Base-by-base conservation (phyloP, 2,888 invertebrate genomes). In the Scaptomyza parva region DNA sequence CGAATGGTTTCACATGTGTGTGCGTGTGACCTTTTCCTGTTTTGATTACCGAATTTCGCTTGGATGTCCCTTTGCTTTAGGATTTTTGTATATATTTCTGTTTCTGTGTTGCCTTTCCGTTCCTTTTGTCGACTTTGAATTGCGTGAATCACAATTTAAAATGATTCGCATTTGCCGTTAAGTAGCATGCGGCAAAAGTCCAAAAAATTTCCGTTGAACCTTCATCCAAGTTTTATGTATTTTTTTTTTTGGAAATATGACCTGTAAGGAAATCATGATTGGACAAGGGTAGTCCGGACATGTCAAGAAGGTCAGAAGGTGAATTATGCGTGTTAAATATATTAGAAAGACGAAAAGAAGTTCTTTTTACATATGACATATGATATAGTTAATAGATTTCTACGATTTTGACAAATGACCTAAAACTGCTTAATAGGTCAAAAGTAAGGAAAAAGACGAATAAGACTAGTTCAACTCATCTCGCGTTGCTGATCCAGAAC, bases 81-180 rank as follows among this genome's bases (percentile, higher is more conserved):
- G n/a, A n/a, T n/a, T n/a, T n/a, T n/a, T n/a, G n/a, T n/a, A n/a
- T n/a, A n/a, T n/a, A n/a, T n/a, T n/a, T n/a, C n/a, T n/a, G n/a
- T 48, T 50, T 47, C 20, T 5, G 14, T 28, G 39, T 33, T 26
- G 48, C 20, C 12, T 30, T 39, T 45, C 9, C 20, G 12, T 55
- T 47, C 55, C 17, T 9, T 30, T 48, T 43, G 39, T 44, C 54
- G 35, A 35, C 47, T 33, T 35, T 39, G 63, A 63, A 71, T 76
- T 63, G 70, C 63, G 76, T 70, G 76, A 71, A 70, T 74, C 76
- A 82, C 76, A 86, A 86, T 86, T 83, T 83, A 83, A 86, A 83
- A 86, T 86, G 86, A 82, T 86, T 82, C 83, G 70, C 86, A 85
- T 78, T 78, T n/a, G 76, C 74, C 53, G 82, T 78, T 85, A 85